phyloP scores from a whole-genome alignment of 37 sponge, comb jelly and placozoan genomes.

The Geodia barretti region DNA sequence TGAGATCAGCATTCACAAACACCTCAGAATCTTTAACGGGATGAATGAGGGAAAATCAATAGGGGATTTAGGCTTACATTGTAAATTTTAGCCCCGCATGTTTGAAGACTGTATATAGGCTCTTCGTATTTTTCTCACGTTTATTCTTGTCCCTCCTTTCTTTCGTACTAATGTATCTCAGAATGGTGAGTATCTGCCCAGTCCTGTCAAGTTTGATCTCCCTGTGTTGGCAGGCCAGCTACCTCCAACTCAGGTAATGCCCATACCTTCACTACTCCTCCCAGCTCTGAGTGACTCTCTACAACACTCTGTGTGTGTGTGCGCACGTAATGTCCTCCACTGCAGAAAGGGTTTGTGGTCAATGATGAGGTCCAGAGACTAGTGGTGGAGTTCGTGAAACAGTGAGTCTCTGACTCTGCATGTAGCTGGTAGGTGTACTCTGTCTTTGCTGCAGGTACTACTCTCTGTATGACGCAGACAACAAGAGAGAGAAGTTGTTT shows the following conservation, averaged over 20 bases:
- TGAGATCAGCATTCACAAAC: no score
- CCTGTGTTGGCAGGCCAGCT: slow-evolving; percentile 31
- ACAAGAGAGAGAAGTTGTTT: slow-evolving; percentile 56
- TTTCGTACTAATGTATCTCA: slow-evolving; percentile 4
- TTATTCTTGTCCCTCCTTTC: no score
- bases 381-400: slow-evolving; percentile 56
- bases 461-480: slow-evolving; percentile 47
- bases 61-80: no score
- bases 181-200: slow-evolving; percentile 63
- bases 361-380: slow-evolving; percentile 49
- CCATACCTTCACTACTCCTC: no score
- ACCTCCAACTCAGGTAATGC: slow-evolving; percentile 26
- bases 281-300: no score
- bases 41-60: no score
- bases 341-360: slow-evolving; percentile 48
- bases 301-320: no score
- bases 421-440: not conserved
- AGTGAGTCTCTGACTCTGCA: slow-evolving; percentile 37
- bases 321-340: not conserved
- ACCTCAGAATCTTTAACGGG: no score
- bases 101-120: no score
- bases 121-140: no score
- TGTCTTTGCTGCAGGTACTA: slow-evolving; percentile 34
- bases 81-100: no score
- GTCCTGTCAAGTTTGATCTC: slow-evolving; percentile 76